Conservation (phyloP, 1,140 invertebrate genomes). For the Hormaphis cornu region DNA sequence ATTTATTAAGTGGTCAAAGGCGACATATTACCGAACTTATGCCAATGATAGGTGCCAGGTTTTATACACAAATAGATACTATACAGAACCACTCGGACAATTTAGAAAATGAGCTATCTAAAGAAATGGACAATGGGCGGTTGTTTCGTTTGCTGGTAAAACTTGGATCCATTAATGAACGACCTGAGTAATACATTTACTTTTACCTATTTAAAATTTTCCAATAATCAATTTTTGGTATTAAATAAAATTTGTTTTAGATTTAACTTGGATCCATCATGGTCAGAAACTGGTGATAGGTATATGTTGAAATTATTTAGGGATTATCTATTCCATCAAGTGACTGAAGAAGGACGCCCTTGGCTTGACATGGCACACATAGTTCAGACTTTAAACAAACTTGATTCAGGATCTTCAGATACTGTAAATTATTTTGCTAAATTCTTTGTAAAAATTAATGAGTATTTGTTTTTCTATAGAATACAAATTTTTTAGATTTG, state of each 20-base stretch:
- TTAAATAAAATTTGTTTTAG: conserved; percentile 44
- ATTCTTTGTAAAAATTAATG: not conserved
- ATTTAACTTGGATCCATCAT: conserved; percentile 82
- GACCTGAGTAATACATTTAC: conserved; percentile 65
- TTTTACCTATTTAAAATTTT: not conserved
- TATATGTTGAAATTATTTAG: conserved; percentile 97
- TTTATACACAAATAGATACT: conserved; percentile 85
- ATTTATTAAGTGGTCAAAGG: conserved; percentile 61
- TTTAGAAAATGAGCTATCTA: conserved; percentile 79
- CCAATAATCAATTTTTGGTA: not conserved
- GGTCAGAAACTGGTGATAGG: conserved; percentile 94
- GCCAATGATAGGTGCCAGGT: conserved; percentile 95
- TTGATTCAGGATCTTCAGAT: conserved; percentile 77
- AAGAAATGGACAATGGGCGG: conserved; percentile 91
- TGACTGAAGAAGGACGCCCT: conserved; percentile 81
- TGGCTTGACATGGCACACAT: conserved; percentile 95
- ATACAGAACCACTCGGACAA: conserved; percentile 76
- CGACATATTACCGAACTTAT: conserved; percentile 90
- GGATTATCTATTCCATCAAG: conserved; percentile 93
- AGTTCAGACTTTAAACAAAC: conserved; percentile 85
- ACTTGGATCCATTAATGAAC: conserved; percentile 81
- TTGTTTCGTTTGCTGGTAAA: conserved; percentile 84
- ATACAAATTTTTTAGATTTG: conserved; percentile 58
- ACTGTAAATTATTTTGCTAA: conserved; percentile 52
- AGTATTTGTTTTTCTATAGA: not conserved